Conservation (phyloP, 2,113 vertebrate genomes). For the Ginglymostoma cirratum region DNA sequence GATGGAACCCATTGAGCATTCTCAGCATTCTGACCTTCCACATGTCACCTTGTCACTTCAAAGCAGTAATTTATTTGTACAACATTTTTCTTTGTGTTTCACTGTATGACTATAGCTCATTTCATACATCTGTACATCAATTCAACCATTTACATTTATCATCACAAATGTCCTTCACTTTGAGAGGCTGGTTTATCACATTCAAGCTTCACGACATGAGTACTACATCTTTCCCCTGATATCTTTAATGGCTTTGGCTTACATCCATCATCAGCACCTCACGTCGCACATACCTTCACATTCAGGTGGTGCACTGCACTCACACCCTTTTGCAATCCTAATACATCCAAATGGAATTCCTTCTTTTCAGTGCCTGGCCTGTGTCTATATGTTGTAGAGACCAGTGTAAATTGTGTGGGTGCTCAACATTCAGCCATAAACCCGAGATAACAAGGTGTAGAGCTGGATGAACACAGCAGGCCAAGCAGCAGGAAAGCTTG, state of each 20-base stretch:
- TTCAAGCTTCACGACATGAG: background rate
- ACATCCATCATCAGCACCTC: background rate
- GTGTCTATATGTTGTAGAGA: background rate
- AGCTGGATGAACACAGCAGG: too few relatives aligned
- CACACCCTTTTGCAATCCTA: background rate
- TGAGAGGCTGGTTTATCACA: background rate
- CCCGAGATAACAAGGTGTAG: too few relatives aligned
- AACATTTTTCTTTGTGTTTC: background rate
- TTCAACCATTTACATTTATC: background rate
- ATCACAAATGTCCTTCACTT: background rate
- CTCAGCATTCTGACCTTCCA: background rate
- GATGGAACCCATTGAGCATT: background rate
- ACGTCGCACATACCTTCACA: background rate
- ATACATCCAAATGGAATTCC: background rate
- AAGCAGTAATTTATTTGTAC: background rate
- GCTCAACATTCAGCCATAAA: too few relatives aligned
- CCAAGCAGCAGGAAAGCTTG: too few relatives aligned
- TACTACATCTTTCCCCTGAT: background rate
- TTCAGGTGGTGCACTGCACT: background rate
- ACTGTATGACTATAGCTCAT: background rate
- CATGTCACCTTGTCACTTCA: background rate
- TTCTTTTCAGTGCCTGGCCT: background rate
- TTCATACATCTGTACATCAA: background rate
- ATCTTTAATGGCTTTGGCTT: background rate
- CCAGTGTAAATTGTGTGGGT: background rate